Base-by-base conservation (phyloP, 2,888 invertebrate genomes). In the Malacosoma neustria region DNA sequence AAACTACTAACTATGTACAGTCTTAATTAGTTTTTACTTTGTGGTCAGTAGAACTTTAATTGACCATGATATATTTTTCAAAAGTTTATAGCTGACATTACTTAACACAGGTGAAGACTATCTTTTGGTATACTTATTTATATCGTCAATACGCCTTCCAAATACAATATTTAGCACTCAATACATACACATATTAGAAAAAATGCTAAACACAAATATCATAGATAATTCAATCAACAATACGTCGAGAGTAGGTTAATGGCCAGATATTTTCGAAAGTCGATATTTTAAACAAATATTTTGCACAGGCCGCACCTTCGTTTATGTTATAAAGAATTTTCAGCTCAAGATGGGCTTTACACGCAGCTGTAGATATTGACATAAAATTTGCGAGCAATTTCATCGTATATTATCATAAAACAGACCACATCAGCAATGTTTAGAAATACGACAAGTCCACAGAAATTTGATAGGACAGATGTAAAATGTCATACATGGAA, bases 391-490 rank as follows among this genome's bases (percentile, higher is more conserved):
- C 62, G 64, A 61, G 57, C 67, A 64, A 61, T 68, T 66, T 22
- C 22, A 5, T 22, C 22, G 22, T 69, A 62, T 67, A 72, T 70
- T 72, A 72, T 70, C 63, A 71, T 64, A 61, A 59, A 51, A 42
- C 46, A 49, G 57, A 62, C 62, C 60, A 62, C 22, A 57, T 57
- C 57, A 54, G 48, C 61, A 57, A 56, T 63, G 60, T 67, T 62
- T 54, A 57, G 63, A 64, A 70, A 70, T 64, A 69, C 64, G 67
- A 68, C 62, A 50, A 66, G 73, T 75, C 71, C n/a, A n/a, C n/a
- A n/a, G n/a, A n/a, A n/a, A n/a, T n/a, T n/a, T n/a, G n/a, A n/a
- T n/a, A n/a, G n/a, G n/a, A n/a, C n/a, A n/a, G n/a, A n/a, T n/a
- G n/a, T n/a, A n/a, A n/a, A n/a, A n/a, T n/a, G n/a, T n/a, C n/a